A percentile compares a stretch with the other conserved stretches of the same genome.
phyloP scores from a whole-genome alignment of 2,888 invertebrate species.

The Euzophera pinguis region DNA sequence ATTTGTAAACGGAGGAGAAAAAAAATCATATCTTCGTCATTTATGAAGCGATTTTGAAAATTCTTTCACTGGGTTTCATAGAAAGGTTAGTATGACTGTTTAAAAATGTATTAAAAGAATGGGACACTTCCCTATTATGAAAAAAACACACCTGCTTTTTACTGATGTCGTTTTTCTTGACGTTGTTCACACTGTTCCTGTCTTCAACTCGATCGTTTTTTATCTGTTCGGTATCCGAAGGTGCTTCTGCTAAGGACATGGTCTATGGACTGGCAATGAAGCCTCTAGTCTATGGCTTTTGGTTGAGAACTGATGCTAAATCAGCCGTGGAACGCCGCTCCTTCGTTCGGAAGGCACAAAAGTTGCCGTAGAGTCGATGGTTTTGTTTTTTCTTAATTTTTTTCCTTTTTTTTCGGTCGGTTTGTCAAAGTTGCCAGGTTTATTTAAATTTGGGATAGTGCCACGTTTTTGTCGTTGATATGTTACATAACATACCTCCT shows the following conservation, averaged over 20 bases:
- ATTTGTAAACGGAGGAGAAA: too few species aligned
- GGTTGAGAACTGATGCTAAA: constrained; percentile 48
- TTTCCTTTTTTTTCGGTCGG: not conserved
- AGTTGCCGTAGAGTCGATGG: constrained; percentile 35
- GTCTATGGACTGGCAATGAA: constrained; percentile 57
- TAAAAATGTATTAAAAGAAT: too few species aligned
- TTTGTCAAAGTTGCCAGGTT: not conserved
- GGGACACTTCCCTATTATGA: not conserved
- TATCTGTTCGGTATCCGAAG: constrained; percentile 61
- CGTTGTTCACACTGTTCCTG: constrained; percentile 24
- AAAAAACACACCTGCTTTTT: constrained; percentile 23
- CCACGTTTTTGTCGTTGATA: not conserved
- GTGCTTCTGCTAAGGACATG: constrained; percentile 72
- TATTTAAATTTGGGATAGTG: not conserved
- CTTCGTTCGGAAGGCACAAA: constrained; percentile 28
- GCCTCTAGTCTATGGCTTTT: constrained; percentile 46
- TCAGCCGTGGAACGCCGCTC: constrained; percentile 59
- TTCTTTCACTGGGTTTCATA: too few species aligned
- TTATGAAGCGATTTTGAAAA: too few species aligned
- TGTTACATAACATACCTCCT: too few species aligned
- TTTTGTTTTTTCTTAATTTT: constrained; percentile 3
- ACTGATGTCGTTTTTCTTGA: constrained; percentile 36
- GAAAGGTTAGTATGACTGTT: too few species aligned
- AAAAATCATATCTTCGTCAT: too few species aligned
- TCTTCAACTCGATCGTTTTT: constrained; percentile 26